These are phyloP conservation scores for Apeira syringaria DNA, from an alignment of 2,888 invertebrate genomes.

Conservation along the genomic window DNA sequence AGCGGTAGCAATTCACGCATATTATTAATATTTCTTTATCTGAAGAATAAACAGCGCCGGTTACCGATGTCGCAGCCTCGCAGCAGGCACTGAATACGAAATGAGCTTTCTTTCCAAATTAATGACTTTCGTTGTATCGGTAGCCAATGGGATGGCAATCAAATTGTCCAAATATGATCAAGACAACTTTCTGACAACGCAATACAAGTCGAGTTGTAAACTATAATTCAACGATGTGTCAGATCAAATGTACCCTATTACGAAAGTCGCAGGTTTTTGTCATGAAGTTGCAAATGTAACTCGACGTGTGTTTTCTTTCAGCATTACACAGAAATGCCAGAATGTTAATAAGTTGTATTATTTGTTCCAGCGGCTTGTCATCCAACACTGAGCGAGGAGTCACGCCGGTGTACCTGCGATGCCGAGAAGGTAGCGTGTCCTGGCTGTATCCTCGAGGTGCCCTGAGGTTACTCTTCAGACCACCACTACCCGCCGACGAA, in stretches of 20 bases:
- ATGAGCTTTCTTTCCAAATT: constrained; percentile 59
- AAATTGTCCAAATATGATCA: constrained; percentile 62
- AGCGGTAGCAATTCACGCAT: constrained; percentile 49
- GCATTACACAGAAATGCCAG: constrained; percentile 5
- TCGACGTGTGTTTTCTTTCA: too few species aligned
- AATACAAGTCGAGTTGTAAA: constrained; percentile 27
- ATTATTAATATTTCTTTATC: constrained; percentile 55
- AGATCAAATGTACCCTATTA: constrained; percentile 13
- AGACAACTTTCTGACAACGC: constrained; percentile 39
- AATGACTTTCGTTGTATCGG: constrained; percentile 48
- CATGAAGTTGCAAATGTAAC: too few species aligned
- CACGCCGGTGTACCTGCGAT: constrained; percentile 90
- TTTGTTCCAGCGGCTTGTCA: constrained; percentile 83
- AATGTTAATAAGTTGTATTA: constrained; percentile 31
- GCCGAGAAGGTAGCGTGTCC: constrained; percentile 87
- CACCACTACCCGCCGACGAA: constrained; percentile 83
- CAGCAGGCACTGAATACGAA: constrained; percentile 56
- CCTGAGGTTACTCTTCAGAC: constrained; percentile 86
- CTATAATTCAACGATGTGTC: constrained; percentile 18
- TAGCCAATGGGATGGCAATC: constrained; percentile 47
- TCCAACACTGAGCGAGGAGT: constrained; percentile 84
- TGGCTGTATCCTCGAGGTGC: constrained; percentile 91
- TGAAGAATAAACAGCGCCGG: constrained; percentile 45
- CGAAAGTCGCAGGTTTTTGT: constrained; percentile 5
- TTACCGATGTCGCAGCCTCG: constrained; percentile 47